Conservation (phyloP, 2,113 vertebrate genomes). For the Ammodramus savannarum region DNA sequence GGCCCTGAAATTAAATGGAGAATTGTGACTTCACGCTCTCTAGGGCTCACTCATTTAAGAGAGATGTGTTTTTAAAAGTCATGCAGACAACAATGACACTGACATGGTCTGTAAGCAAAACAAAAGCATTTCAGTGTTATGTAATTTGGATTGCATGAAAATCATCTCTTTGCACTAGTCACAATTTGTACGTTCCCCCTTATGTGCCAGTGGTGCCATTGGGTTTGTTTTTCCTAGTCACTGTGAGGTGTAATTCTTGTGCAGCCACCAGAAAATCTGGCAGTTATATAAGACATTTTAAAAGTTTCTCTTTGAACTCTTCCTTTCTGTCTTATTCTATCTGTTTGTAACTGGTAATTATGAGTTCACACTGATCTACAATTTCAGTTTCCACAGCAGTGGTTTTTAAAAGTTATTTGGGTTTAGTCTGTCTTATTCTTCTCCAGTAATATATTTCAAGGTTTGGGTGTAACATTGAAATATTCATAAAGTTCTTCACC, state of each 20-base stretch:
- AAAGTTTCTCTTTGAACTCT: slow-evolving; percentile 10
- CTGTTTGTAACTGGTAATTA: slow-evolving; percentile 33
- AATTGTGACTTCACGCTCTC: neutral
- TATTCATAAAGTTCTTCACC: neutral
- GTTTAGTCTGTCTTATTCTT: neutral
- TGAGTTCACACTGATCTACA: neutral
- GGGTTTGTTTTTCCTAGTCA: neutral
- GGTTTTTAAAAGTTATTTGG: neutral
- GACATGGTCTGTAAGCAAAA: neutral
- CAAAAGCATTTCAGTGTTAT: neutral
- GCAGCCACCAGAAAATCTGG: neutral
- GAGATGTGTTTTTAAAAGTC: neutral
- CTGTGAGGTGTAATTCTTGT: neutral
- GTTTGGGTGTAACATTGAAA: neutral
- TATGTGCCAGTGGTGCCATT: rapidly evolving
- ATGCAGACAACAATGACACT: neutral
- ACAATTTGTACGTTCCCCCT: neutral
- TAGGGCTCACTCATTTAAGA: neutral
- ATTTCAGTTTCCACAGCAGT: neutral
- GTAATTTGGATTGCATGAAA: neutral
- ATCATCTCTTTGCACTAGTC: neutral
- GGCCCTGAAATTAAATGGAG: neutral
- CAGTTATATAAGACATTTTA: neutral
- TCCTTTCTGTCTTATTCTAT: slow-evolving; percentile 18
- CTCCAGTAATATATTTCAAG: neutral